Percentiles rank a stretch among this genome's conserved stretches.
Conservation (phyloP, 2,888 invertebrate species). For the Hermaeophaga mercurialis region DNA sequence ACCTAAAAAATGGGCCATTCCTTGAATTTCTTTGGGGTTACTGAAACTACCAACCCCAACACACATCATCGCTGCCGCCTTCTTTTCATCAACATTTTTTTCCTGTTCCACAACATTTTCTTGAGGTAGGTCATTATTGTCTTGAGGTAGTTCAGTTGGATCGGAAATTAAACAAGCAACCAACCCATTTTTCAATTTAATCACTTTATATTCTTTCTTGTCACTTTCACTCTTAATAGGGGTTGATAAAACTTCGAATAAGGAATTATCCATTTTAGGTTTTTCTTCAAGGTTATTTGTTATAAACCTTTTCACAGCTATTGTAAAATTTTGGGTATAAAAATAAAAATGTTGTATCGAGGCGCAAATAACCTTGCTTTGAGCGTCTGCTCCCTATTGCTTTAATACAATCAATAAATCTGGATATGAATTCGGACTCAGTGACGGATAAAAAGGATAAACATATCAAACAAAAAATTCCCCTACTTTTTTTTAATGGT, state of each 20-base stretch:
- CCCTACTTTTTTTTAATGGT: no score
- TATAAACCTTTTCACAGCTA: no score
- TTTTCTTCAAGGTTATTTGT: no score
- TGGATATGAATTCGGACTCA: no score
- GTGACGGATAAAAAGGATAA: no score
- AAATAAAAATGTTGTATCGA: no score
- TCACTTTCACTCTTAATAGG: slow-evolving; percentile 78
- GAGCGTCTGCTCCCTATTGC: no score
- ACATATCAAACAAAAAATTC: no score
- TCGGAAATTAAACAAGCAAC: slow-evolving; percentile 76
- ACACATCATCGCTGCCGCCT: slow-evolving; percentile 77
- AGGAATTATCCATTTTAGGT: background rate
- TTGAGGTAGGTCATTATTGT: slow-evolving; percentile 49
- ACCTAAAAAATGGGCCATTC: slow-evolving; percentile 78
- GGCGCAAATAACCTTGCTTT: no score
- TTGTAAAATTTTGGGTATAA: no score
- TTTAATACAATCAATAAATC: no score
- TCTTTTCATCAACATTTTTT: slow-evolving; percentile 11
- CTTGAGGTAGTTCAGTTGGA: slow-evolving; percentile 27
- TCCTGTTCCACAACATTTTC: slow-evolving; percentile 58
- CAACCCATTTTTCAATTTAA: slow-evolving; percentile 72
- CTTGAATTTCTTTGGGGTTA: slow-evolving; percentile 67
- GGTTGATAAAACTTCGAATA: slow-evolving; percentile 50
- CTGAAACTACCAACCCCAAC: slow-evolving; percentile 81
- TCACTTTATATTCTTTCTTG: slow-evolving; percentile 76